Base-by-base conservation (phyloP, 92 coral and sea anemone genomes). In the Phymanthus crucifer region DNA sequence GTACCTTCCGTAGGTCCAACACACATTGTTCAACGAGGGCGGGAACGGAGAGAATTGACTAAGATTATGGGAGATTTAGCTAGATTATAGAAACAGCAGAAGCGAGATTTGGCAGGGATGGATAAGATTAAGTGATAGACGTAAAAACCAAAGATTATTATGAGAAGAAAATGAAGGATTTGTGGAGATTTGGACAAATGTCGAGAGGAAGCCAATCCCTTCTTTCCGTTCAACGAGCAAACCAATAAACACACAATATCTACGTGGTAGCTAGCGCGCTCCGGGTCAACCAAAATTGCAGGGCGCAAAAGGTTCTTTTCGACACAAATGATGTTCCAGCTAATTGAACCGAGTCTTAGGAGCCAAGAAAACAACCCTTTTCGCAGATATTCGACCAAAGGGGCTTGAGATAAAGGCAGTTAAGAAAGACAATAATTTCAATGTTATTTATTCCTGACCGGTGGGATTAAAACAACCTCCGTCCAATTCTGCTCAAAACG, bases 71-170 rank as follows among this genome's bases (percentile, higher is more conserved):
- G 33, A 11, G 68, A 61, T 61, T 61, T 21, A 24, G 68, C 35
- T 16, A 61, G 68, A 61, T 61, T 61, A 61, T 12, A 34, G 16
- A 11, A 61, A 24, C 68, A 54, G 26, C 64, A 61, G 32, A 61
- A 24, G 68, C 68, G 68, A 61, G 68, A 61, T 24, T 61, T 61
- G 68, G 16, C 68, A 34, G 29, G 68, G 34, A 27, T 8, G 34
- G 68, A 61, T 61, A 24, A 29, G 68, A 61, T 61, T 61, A 61
- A 61, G 34, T 27, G 68, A 61, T 21, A 54, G 21, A 54, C 26
- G 68, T 29, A 61, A 61, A n/a, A 24, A 61, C 33, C 68, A 33
- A 27, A 61, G 68, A 61, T 61, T 61, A 61, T 24, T 61, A 26
- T 27, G 33, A 29, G 14, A 61, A 61, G 34, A 54, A 54, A 54